A percentile compares a stretch with the other conserved stretches of the same genome.
Evolutionary conservation across 1,140 invertebrate genomes (phyloP).

Genomic region (Conus betulinus): DNA sequence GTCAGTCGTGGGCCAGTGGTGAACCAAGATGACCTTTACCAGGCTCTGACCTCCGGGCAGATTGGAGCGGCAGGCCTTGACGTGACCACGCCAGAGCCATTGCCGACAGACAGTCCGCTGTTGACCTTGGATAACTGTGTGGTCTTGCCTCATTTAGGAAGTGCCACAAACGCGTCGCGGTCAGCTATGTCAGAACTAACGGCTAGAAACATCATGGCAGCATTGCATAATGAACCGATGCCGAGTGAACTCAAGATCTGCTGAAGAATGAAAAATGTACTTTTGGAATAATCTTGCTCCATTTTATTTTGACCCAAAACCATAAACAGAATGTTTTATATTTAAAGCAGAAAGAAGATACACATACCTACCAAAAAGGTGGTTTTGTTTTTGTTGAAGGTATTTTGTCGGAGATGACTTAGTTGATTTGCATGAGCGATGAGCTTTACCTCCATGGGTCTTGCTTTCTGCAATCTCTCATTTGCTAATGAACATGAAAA

Average conservation of each 20-base stretch:
- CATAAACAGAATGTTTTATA: too few species aligned
- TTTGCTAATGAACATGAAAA: too few species aligned
- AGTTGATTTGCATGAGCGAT: too few species aligned
- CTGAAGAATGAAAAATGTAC: background rate
- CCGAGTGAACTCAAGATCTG: slow-evolving; percentile 77
- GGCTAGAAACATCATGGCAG: slow-evolving; percentile 91
- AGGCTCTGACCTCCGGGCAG: slow-evolving; percentile 73
- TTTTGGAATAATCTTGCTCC: too few species aligned
- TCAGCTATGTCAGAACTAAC: slow-evolving; percentile 90
- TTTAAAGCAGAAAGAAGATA: too few species aligned
- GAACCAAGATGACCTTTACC: slow-evolving; percentile 70
- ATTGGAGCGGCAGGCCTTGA: slow-evolving; percentile 94
- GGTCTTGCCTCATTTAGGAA: slow-evolving; percentile 94
- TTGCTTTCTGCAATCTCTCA: too few species aligned
- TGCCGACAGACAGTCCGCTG: slow-evolving; percentile 88
- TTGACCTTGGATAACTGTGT: slow-evolving; percentile 89
- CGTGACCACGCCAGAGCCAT: slow-evolving; percentile 94
- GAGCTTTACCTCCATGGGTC: too few species aligned
- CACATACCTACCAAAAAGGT: too few species aligned
- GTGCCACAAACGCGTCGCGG: slow-evolving; percentile 88
- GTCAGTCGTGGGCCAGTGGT: slow-evolving; percentile 74
- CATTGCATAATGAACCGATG: slow-evolving; percentile 81
- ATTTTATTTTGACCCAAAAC: too few species aligned
- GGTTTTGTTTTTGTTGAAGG: too few species aligned
- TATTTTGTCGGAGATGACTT: too few species aligned